A percentile compares a stretch with the other conserved stretches of the same genome.
phyloP scores from a whole-genome alignment of 2,797 vertebrate species.

The Chaetodon trifasciatus region DNA sequence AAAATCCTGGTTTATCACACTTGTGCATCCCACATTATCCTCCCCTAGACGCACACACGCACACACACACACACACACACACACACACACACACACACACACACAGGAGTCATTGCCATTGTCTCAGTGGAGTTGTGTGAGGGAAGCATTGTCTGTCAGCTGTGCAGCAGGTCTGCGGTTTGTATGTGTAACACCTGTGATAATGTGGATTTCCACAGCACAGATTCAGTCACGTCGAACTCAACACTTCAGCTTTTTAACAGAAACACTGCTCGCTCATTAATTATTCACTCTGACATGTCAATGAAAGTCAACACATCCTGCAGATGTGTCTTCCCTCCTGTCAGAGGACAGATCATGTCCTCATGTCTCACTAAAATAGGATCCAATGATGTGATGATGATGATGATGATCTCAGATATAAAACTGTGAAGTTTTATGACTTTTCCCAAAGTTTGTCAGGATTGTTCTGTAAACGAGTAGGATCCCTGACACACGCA shows the following conservation, averaged over 20 bases:
- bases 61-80: constrained; percentile 16
- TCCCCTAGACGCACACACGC: constrained; percentile 2
- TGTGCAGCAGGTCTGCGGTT: background rate
- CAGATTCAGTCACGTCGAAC: background rate
- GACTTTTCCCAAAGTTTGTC: background rate
- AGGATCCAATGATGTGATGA: background rate
- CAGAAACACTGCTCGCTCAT: background rate
- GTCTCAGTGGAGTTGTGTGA: constrained; percentile 3
- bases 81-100: constrained; percentile 5
- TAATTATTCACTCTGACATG: background rate
- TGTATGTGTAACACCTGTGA: background rate
- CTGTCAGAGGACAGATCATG: background rate
- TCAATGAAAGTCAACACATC: background rate
- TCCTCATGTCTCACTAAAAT: background rate
- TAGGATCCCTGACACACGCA: background rate
- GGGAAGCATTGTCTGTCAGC: background rate
- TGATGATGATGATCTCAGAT: no score
- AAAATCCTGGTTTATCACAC: constrained; percentile 63
- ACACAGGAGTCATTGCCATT: background rate
- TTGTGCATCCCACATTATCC: constrained; percentile 38
- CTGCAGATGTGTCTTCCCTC: background rate
- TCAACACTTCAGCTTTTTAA: background rate
- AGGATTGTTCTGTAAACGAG: background rate
- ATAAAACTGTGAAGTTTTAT: no score
- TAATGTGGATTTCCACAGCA: background rate